Evolutionary conservation across 2,888 invertebrate species (phyloP).

Genomic region (Amphipyra tragopoginis): DNA sequence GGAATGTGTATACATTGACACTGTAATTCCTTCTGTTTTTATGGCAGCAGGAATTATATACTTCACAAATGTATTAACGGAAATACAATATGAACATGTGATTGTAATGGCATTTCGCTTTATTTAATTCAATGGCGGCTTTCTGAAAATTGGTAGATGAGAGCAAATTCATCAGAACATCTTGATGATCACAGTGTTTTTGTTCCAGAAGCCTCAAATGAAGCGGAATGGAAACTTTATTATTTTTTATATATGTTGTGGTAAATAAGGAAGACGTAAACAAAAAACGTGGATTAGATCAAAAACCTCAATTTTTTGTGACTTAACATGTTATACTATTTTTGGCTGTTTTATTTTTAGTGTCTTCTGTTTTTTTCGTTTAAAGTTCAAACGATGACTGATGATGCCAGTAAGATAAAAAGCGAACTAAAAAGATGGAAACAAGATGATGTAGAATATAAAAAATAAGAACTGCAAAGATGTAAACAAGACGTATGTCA

Average conservation of each 20-base stretch:
- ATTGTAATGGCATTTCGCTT: constrained; percentile 31
- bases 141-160: constrained; percentile 17
- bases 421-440: too few species aligned
- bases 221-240: constrained; percentile 19
- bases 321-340: not conserved
- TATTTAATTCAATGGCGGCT: constrained; percentile 12
- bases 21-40: constrained; percentile 51
- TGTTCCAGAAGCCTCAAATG: constrained; percentile 2
- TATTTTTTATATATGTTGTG: constrained; percentile 1
- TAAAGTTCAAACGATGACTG: not conserved
- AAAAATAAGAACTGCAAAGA: too few species aligned
- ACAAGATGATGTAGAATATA: too few species aligned
- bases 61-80: constrained; percentile 31
- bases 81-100: constrained; percentile 33
- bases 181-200: constrained; percentile 13
- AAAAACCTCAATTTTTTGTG: not conserved
- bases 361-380: not conserved
- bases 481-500: too few species aligned
- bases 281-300: not conserved
- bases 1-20: constrained; percentile 12
- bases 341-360: not conserved
- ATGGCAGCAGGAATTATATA: constrained; percentile 44
- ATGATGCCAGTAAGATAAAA: too few species aligned
- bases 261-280: not conserved
- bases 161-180: constrained; percentile 3